Conservation (phyloP, 2,888 invertebrate genomes). For the Orthosia gracilis region DNA sequence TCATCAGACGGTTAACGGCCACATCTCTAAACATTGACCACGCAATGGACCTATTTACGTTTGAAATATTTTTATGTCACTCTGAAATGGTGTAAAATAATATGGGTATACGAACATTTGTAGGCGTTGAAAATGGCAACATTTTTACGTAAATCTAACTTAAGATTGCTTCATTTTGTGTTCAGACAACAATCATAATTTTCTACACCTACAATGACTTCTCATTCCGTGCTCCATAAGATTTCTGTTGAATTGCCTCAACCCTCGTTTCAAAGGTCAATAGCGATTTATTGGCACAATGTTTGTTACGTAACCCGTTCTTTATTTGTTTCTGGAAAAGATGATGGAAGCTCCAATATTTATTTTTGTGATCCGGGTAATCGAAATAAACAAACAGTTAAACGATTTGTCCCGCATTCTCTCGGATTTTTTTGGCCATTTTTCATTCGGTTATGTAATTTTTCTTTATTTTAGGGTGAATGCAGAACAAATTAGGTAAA, state of each 20-base stretch:
- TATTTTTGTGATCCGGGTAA: background rate
- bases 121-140: background rate
- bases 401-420: background rate
- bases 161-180: constrained; percentile 1
- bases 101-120: background rate
- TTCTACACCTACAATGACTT: constrained; percentile 19
- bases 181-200: background rate
- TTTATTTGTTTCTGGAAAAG: constrained; percentile 6
- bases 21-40: constrained; percentile 3
- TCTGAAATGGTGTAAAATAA: background rate
- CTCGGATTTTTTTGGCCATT: too few species aligned
- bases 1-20: constrained; percentile 9
- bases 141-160: background rate
- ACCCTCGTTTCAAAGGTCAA: background rate
- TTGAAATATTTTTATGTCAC: background rate
- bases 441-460: too few species aligned
- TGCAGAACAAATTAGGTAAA: too few species aligned
- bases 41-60: background rate
- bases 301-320: background rate
- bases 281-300: constrained; percentile 11
- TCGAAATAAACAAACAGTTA: constrained; percentile 2
- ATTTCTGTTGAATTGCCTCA: constrained; percentile 2
- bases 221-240: constrained; percentile 1
- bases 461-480: too few species aligned
- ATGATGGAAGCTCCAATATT: background rate